phyloP scores from a whole-genome alignment of 2,888 invertebrate species.

The Daptonema setosum region DNA sequence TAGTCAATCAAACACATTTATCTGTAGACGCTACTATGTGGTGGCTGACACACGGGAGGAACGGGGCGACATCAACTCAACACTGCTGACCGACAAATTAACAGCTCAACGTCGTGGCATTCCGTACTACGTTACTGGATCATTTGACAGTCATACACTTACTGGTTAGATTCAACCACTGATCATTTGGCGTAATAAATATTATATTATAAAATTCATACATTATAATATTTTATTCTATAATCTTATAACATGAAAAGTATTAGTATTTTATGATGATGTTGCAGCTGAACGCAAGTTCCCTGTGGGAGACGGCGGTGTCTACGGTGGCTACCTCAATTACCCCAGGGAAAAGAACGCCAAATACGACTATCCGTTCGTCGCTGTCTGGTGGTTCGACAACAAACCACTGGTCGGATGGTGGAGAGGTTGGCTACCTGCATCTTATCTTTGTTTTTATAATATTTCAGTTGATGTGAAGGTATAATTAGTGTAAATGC shows the following conservation, averaged over 20 bases:
- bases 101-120: slow-evolving; percentile 21
- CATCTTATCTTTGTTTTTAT: not conserved
- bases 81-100: slow-evolving; percentile 24
- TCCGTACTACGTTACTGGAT: slow-evolving; percentile 26
- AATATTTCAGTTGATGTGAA: too few relatives aligned
- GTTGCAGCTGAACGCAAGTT: slow-evolving; percentile 8
- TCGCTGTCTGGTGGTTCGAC: slow-evolving; percentile 23
- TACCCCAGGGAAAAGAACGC: slow-evolving; percentile 23
- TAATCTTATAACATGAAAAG: not conserved
- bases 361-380: slow-evolving; percentile 8
- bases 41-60: slow-evolving; percentile 26
- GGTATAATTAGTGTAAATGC: too few relatives aligned
- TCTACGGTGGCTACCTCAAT: slow-evolving; percentile 26
- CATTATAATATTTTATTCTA: not conserved
- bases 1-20: too few relatives aligned
- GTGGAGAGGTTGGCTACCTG: slow-evolving; percentile 16
- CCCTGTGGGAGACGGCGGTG: slow-evolving; percentile 23
- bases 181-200: not conserved
- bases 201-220: not conserved
- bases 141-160: slow-evolving; percentile 23
- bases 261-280: not conserved
- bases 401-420: slow-evolving; percentile 22
- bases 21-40: slow-evolving; percentile 23
- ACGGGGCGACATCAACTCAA: slow-evolving; percentile 25
- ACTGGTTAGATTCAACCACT: too few relatives aligned